Conservation (phyloP, 2,113 vertebrate genomes). For the Nicator chloris region DNA sequence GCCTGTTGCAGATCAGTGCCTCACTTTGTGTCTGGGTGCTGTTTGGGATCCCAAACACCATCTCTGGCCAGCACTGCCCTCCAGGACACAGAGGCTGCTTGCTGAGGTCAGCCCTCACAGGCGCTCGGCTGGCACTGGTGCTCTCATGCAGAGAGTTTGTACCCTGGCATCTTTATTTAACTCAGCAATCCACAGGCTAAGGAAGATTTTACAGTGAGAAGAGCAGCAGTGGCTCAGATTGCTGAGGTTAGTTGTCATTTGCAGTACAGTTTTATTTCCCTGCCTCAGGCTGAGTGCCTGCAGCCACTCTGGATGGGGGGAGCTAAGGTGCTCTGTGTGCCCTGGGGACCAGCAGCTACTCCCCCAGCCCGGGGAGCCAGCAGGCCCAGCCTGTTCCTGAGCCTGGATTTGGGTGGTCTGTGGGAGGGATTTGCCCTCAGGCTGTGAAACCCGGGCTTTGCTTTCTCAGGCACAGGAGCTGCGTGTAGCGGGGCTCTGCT, state of each 20-base stretch:
- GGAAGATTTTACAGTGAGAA: not conserved
- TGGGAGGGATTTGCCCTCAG: not conserved
- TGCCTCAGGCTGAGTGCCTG: not conserved
- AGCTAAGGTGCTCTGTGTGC: not conserved
- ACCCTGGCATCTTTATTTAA: not conserved
- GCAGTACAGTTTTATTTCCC: not conserved
- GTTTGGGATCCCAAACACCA: not conserved
- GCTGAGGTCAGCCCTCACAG: not conserved
- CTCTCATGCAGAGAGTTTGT: not conserved
- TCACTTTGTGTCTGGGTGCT: fast-evolving
- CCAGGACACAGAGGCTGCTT: not conserved
- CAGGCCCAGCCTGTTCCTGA: not conserved
- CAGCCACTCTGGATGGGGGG: fast-evolving
- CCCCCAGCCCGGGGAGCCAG: fast-evolving
- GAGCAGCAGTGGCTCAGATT: not conserved
- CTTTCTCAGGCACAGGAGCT: not conserved
- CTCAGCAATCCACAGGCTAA: not conserved
- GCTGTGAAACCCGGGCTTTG: not conserved
- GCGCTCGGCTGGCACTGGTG: not conserved
- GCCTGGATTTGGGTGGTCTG: not conserved
- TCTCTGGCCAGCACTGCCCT: not conserved
- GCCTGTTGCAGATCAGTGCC: not conserved
- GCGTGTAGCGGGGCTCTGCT: fast-evolving
- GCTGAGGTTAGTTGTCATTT: not conserved
- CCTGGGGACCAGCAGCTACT: not conserved